Percentiles rank a stretch among this genome's conserved stretches.
These are phyloP conservation scores for Neopipo cinnamomea DNA, from an alignment of 2,113 vertebrate species.

Conservation along the genomic window DNA sequence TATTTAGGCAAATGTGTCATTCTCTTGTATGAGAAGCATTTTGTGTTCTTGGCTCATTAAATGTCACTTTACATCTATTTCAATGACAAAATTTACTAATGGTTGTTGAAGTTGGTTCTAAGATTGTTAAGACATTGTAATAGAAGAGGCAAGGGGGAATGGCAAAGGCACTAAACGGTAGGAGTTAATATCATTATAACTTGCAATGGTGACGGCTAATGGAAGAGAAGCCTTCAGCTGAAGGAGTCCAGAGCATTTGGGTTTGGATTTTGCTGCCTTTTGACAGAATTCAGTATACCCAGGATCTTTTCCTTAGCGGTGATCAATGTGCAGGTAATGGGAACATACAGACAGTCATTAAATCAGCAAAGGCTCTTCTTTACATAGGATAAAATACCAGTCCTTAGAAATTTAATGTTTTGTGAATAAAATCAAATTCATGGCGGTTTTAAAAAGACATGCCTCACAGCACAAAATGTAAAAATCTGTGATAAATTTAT, in stretches of 20 bases:
- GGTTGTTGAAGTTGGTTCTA: not conserved
- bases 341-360: not conserved
- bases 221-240: not conserved
- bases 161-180: not conserved
- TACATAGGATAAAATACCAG: not conserved
- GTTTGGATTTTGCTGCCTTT: not conserved
- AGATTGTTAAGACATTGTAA: not conserved
- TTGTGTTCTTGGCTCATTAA: not conserved
- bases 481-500: not conserved
- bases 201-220: not conserved
- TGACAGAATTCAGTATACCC: not conserved
- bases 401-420: not conserved
- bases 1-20: not conserved
- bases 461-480: not conserved
- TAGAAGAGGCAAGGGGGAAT: not conserved
- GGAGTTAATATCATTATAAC: not conserved
- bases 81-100: not conserved
- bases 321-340: not conserved
- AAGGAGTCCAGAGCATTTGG: not conserved
- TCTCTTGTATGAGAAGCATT: not conserved
- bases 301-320: not conserved
- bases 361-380: not conserved
- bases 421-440: not conserved
- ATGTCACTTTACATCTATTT: not conserved
- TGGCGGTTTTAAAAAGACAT: not conserved